Conservation (phyloP, 1,140 invertebrate genomes). For the Neodiprion pinetum region DNA sequence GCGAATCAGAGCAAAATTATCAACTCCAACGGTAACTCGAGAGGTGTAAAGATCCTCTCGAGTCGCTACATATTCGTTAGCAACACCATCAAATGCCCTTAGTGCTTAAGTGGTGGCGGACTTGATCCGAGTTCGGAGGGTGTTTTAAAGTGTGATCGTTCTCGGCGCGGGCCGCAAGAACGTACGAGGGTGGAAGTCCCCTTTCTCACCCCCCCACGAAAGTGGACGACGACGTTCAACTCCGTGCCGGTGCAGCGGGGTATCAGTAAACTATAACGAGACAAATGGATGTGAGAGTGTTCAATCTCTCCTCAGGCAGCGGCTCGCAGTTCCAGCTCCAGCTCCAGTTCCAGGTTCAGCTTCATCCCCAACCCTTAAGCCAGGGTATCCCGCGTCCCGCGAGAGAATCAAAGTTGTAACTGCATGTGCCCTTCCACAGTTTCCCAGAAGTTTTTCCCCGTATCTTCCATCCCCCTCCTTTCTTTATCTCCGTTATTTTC, state of each 20-base stretch:
- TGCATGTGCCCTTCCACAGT: conserved; percentile 26
- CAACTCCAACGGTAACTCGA: conserved; percentile 16
- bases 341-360: conserved; percentile 14
- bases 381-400: background rate
- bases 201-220: background rate
- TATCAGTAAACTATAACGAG: conserved; percentile 54
- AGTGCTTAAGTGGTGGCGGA: conserved; percentile 18
- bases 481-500: no score
- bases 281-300: conserved; percentile 49
- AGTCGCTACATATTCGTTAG: background rate
- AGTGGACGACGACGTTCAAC: background rate
- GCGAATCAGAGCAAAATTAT: no score
- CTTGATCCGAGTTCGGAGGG: conserved; percentile 45
- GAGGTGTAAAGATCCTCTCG: conserved; percentile 26
- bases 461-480: conserved; percentile 1
- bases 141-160: conserved; percentile 49
- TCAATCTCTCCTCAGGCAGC: conserved; percentile 21
- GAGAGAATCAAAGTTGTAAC: conserved; percentile 43
- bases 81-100: no score
- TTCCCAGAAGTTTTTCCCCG: conserved; percentile 25
- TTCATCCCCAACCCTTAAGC: conserved; percentile 8
- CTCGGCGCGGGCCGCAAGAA: background rate
- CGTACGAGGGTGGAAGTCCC: conserved; percentile 7
- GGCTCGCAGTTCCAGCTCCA: conserved; percentile 16
- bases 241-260: conserved; percentile 13